A percentile compares a stretch with the other conserved stretches of the same genome.
Evolutionary conservation across 1,140 invertebrate species (phyloP).

Genomic region (Drosophila lowei): DNA sequence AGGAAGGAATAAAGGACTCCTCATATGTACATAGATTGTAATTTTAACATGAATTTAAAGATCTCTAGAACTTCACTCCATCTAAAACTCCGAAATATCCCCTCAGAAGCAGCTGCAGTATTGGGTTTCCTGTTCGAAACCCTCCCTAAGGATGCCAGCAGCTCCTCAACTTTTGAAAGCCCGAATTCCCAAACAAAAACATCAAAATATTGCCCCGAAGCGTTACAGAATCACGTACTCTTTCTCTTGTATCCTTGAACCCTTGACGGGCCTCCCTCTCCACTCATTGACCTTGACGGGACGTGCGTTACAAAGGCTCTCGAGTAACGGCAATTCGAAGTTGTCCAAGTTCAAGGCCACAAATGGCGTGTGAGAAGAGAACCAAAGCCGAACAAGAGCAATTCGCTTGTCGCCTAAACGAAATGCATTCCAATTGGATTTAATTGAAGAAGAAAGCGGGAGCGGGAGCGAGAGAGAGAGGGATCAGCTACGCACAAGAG

Average conservation of each 20-base stretch:
- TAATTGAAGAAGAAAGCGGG: constrained; percentile 11
- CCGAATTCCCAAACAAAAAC: background rate
- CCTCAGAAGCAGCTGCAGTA: too few relatives aligned
- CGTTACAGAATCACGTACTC: background rate
- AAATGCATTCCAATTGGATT: constrained; percentile 25
- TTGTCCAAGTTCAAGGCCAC: constrained; percentile 44
- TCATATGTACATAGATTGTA: too few relatives aligned
- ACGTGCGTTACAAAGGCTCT: too few relatives aligned
- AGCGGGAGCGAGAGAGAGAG: background rate
- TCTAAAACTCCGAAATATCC: too few relatives aligned
- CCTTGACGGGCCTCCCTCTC: constrained; percentile 9
- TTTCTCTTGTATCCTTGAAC: constrained; percentile 30
- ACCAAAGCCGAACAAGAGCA: constrained; percentile 1
- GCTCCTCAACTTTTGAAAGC: background rate
- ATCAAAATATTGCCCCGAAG: background rate
- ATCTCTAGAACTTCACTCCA: too few relatives aligned
- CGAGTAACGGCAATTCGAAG: constrained; percentile 9
- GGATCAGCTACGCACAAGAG: background rate
- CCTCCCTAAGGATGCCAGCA: constrained; percentile 12
- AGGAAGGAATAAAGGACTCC: too few relatives aligned
- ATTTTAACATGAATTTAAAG: too few relatives aligned
- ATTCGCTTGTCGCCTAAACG: constrained; percentile 18
- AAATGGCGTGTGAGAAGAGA: constrained; percentile 28
- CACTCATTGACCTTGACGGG: too few relatives aligned
- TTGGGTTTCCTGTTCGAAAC: background rate